phyloP scores from a whole-genome alignment of 1,140 invertebrate genomes.

The Gryon sp. region DNA sequence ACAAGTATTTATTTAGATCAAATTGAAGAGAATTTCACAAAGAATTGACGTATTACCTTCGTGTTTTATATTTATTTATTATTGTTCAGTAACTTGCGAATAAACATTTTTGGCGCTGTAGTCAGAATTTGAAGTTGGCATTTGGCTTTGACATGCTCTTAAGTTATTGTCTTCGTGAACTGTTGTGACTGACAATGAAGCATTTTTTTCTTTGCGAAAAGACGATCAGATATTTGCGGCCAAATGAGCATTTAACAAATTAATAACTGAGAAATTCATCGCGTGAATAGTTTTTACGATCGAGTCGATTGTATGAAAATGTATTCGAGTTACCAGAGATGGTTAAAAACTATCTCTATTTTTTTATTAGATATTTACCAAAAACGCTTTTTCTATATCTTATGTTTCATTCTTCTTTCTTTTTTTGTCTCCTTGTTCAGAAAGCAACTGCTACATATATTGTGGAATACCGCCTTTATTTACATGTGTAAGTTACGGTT shows the following conservation, averaged over 20 bases:
- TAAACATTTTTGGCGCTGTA: not conserved
- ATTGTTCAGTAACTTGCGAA: too few species aligned
- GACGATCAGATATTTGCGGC: slow-evolving; percentile 24
- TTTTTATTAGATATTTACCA: slow-evolving; percentile 34
- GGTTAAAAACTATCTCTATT: not conserved
- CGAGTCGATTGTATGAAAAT: slow-evolving; percentile 21
- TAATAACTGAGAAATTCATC: slow-evolving; percentile 5
- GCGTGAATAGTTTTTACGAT: slow-evolving; percentile 13
- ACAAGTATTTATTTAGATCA: not conserved
- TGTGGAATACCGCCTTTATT: too few species aligned
- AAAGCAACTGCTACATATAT: not conserved
- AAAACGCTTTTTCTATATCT: slow-evolving; percentile 27
- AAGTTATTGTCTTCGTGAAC: slow-evolving; percentile 19
- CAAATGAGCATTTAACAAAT: slow-evolving; percentile 30
- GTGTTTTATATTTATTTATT: too few species aligned
- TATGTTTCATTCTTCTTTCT: not conserved
- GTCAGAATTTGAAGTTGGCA: not conserved
- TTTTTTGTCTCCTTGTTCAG: slow-evolving; percentile 1
- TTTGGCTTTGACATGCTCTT: slow-evolving; percentile 17
- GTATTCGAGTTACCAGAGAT: slow-evolving; percentile 14
- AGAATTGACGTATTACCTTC: too few species aligned
- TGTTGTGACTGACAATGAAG: slow-evolving; percentile 37
- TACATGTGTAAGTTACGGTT: too few species aligned
- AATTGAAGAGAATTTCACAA: too few species aligned
- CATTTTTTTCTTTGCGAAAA: slow-evolving; percentile 26